Evolutionary conservation across 1,140 invertebrate genomes (phyloP).

Genomic region (Hycleus phaleratus): DNA sequence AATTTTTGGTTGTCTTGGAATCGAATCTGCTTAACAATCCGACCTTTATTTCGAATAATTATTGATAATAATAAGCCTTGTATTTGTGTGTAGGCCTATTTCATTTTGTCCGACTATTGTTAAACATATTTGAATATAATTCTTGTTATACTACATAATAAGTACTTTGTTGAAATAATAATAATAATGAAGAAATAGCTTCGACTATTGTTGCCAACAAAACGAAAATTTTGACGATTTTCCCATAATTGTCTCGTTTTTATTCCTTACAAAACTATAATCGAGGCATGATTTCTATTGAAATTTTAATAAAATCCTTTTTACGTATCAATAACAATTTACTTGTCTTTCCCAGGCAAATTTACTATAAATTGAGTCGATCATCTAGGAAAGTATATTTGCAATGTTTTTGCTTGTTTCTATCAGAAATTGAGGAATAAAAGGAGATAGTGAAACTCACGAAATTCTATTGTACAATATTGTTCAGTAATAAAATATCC

Average conservation of each 20-base stretch:
- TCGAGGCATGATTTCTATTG: too few relatives aligned
- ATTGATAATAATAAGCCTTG: conserved; percentile 19
- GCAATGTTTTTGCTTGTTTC: conserved; percentile 17
- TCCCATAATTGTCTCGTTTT: background rate
- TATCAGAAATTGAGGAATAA: background rate
- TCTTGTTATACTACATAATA: conserved; percentile 8
- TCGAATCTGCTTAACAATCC: too few relatives aligned
- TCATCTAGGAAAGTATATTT: conserved; percentile 2
- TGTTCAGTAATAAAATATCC: conserved; percentile 18
- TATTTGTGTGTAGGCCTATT: conserved; percentile 23
- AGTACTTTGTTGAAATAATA: too few relatives aligned
- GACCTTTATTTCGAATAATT: background rate
- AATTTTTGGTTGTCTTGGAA: too few relatives aligned
- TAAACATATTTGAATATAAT: conserved; percentile 5
- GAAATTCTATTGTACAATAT: conserved; percentile 23
- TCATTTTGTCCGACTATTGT: conserved; percentile 2
- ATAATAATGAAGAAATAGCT: background rate
- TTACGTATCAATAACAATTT: background rate
- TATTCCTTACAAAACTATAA: background rate
- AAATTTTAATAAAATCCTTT: too few relatives aligned
- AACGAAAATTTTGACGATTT: too few relatives aligned
- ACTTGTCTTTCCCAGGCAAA: background rate
- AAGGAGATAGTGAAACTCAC: conserved; percentile 15
- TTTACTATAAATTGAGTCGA: conserved; percentile 9
- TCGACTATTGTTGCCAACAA: conserved; percentile 12